A percentile compares a stretch with the other conserved stretches of the same genome.
These are phyloP conservation scores for Geotria australis DNA, from an alignment of 2,797 vertebrate genomes.

Conservation along the genomic window DNA sequence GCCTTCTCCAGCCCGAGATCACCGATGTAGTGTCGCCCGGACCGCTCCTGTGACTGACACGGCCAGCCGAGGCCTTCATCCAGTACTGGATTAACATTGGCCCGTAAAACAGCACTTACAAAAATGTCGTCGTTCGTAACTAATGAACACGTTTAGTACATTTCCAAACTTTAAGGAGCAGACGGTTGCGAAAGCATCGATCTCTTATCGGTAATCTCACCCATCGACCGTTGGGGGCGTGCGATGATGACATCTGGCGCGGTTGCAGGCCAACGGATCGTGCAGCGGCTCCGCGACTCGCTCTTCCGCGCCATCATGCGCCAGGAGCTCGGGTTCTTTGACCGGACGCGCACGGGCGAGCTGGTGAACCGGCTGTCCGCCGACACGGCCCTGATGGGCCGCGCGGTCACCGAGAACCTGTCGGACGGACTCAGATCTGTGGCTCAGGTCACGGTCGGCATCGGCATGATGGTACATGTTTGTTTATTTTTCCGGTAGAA, in stretches of 20 bases:
- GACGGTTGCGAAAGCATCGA: too few species aligned
- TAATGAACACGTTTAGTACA: too few species aligned
- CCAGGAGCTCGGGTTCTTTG: constrained; percentile 87
- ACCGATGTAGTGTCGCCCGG: too few species aligned
- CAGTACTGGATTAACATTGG: too few species aligned
- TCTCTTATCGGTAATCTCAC: constrained; percentile 2
- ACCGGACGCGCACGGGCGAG: constrained; percentile 63
- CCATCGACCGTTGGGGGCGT: too few species aligned
- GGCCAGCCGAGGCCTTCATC: too few species aligned
- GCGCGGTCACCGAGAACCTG: constrained; percentile 65
- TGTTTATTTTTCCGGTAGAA: too few species aligned
- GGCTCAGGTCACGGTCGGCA: constrained; percentile 46
- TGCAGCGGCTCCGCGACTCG: constrained; percentile 37
- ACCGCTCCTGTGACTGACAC: too few species aligned
- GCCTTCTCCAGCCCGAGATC: too few species aligned
- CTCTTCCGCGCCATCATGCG: constrained; percentile 59
- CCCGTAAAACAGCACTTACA: too few species aligned
- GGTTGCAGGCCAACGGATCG: constrained; percentile 47
- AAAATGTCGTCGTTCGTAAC: too few species aligned
- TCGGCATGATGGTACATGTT: constrained; percentile 75
- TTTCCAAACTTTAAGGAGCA: neutral
- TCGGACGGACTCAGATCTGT: constrained; percentile 66
- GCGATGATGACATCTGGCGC: too few species aligned
- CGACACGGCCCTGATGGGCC: constrained; percentile 45
- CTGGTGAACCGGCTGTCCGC: constrained; percentile 78